These are phyloP conservation scores for Taeniopygia guttata DNA, from an alignment of 2,797 vertebrate genomes.

Conservation along the genomic window DNA sequence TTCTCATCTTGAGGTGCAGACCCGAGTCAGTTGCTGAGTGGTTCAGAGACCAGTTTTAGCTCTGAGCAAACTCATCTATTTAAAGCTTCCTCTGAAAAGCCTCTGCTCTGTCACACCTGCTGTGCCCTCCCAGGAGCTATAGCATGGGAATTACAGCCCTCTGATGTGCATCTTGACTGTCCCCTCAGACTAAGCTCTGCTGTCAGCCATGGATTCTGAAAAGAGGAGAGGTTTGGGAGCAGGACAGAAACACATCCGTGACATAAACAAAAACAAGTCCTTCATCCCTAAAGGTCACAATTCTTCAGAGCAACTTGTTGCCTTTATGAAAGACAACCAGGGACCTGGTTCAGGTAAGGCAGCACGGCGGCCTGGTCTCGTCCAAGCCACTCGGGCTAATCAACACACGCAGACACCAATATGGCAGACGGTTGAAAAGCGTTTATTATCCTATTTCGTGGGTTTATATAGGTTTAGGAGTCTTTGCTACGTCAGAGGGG, in stretches of 20 bases:
- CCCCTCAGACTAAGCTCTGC: neutral
- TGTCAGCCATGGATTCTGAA: accelerated
- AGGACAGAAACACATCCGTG: neutral
- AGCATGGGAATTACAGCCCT: neutral
- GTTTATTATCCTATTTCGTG: no score
- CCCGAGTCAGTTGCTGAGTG: neutral
- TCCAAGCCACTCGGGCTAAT: no score
- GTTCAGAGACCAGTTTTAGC: neutral
- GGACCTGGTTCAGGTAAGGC: no score
- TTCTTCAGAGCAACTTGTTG: neutral
- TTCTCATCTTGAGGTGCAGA: neutral
- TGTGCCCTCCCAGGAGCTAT: neutral
- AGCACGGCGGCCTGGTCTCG: no score
- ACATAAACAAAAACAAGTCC: neutral
- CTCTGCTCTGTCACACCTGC: neutral
- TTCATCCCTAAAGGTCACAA: neutral
- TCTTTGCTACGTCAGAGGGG: no score
- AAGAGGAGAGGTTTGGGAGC: neutral
- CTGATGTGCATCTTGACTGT: no score
- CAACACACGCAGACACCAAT: no score
- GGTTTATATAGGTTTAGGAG: no score
- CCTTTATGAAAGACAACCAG: no score
- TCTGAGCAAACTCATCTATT: neutral
- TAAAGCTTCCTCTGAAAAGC: neutral
- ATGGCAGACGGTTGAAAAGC: no score